Conservation (phyloP, 1,140 invertebrate genomes). For the Neuroterus valhalla region DNA sequence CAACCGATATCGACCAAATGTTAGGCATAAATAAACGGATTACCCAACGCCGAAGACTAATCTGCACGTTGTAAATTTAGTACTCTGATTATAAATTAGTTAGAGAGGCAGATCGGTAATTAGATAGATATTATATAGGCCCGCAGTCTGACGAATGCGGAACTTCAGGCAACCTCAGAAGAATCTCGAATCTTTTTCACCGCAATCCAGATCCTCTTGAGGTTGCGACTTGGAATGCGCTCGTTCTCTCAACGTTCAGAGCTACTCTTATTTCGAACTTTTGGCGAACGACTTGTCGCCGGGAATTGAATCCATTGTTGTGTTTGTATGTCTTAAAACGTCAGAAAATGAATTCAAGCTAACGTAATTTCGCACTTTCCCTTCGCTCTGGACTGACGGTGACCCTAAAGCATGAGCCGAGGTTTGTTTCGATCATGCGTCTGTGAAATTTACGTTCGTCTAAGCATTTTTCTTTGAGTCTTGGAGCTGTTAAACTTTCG, state of each 20-base stretch:
- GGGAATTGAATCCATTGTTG: conserved; percentile 2
- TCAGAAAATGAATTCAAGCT: no score
- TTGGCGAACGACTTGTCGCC: not conserved
- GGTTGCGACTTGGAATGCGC: not conserved
- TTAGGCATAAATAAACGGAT: conserved; percentile 3
- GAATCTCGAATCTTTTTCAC: conserved; percentile 7
- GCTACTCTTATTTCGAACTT: not conserved
- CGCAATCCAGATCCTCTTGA: not conserved
- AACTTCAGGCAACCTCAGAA: conserved; percentile 10
- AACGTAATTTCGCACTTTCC: not conserved
- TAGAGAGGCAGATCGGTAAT: not conserved
- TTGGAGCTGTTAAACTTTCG: conserved; percentile 11
- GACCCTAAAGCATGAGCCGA: not conserved
- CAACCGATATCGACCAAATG: conserved; percentile 20
- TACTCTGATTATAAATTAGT: conserved; percentile 16
- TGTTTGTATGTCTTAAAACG: no score
- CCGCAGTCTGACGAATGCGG: no score
- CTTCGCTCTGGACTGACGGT: not conserved
- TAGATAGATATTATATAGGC: no score
- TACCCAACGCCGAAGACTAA: conserved; percentile 19
- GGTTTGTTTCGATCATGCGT: conserved; percentile 1
- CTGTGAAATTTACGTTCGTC: conserved; percentile 25
- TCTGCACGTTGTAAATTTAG: conserved; percentile 19
- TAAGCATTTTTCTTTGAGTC: not conserved
- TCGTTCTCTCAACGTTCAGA: not conserved